A percentile compares a stretch with the other conserved stretches of the same genome.
Conservation (phyloP, 2,797 vertebrate species). For the Gadopsis bispinosus region DNA sequence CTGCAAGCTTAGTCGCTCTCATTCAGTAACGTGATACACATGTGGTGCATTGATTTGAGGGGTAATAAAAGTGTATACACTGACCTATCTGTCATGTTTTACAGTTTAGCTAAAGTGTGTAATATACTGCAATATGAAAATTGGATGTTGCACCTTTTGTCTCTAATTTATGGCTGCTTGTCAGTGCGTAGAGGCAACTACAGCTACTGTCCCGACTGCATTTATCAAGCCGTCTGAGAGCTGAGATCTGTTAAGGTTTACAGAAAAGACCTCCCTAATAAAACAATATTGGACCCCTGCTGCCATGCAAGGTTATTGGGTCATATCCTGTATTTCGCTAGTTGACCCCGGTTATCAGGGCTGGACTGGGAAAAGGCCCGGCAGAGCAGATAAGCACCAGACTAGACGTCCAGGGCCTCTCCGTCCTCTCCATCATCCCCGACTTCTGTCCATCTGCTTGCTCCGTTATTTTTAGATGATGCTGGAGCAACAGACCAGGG, state of each 20-base stretch:
- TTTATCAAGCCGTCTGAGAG: conserved; percentile 50
- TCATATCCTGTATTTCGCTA: conserved; percentile 84
- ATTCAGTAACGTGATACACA: conserved; percentile 1
- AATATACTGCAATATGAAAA: neutral
- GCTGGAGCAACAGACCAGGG: conserved; percentile 50
- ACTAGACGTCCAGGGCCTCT: conserved; percentile 69
- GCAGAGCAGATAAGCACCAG: conserved; percentile 76
- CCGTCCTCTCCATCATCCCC: conserved; percentile 66
- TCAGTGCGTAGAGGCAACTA: conserved; percentile 3
- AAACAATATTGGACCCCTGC: conserved; percentile 71
- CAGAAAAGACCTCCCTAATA: conserved; percentile 68
- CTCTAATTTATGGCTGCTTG: conserved; percentile 16
- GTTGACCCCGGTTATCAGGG: conserved; percentile 79
- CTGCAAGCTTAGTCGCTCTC: neutral
- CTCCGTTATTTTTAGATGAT: conserved; percentile 43
- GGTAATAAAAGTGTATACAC: conserved; percentile 62
- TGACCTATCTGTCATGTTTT: conserved; percentile 37
- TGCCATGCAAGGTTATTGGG: conserved; percentile 74
- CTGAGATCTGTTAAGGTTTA: conserved; percentile 52
- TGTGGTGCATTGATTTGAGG: conserved; percentile 17
- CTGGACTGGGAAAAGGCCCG: conserved; percentile 73
- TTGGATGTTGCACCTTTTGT: conserved; percentile 4
- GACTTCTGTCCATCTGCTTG: conserved; percentile 59
- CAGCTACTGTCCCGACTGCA: conserved; percentile 20
- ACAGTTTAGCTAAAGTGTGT: neutral